These are phyloP conservation scores for Pseudopipra pipra DNA, from an alignment of 2,113 vertebrate species.

Conservation along the genomic window DNA sequence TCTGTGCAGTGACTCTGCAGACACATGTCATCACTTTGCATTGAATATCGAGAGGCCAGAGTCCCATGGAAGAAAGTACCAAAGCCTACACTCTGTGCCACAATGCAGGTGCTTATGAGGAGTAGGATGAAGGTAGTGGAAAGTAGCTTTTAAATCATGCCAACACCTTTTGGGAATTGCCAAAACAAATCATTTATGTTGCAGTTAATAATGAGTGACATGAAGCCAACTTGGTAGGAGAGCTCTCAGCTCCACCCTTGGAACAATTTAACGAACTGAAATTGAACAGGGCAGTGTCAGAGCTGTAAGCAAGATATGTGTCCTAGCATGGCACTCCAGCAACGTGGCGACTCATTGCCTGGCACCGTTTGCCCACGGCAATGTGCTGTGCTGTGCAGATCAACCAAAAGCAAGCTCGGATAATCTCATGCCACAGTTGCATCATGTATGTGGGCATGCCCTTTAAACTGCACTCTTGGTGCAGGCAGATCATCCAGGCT, in stretches of 20 bases:
- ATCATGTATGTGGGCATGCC: not conserved
- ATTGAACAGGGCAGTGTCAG: not conserved
- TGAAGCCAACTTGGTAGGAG: not conserved
- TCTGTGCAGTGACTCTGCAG: not conserved
- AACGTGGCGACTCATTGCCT: not conserved
- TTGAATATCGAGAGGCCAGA: not conserved
- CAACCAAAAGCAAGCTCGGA: not conserved
- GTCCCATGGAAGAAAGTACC: not conserved
- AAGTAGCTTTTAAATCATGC: not conserved
- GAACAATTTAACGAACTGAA: not conserved
- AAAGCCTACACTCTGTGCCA: not conserved
- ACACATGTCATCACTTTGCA: not conserved
- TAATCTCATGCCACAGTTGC: not conserved
- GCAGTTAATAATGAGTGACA: not conserved
- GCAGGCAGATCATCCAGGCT: not conserved
- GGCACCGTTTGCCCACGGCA: not conserved
- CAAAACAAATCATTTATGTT: not conserved
- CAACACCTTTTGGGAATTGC: rapidly evolving
- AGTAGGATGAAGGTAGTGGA: not conserved
- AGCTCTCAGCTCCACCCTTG: not conserved
- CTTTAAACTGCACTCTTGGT: rapidly evolving
- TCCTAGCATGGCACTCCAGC: not conserved
- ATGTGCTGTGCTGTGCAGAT: rapidly evolving
- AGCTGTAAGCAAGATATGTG: not conserved
- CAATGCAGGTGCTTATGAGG: rapidly evolving